Base-by-base conservation (phyloP, 2,113 vertebrate genomes). In the Xiphias gladius region DNA sequence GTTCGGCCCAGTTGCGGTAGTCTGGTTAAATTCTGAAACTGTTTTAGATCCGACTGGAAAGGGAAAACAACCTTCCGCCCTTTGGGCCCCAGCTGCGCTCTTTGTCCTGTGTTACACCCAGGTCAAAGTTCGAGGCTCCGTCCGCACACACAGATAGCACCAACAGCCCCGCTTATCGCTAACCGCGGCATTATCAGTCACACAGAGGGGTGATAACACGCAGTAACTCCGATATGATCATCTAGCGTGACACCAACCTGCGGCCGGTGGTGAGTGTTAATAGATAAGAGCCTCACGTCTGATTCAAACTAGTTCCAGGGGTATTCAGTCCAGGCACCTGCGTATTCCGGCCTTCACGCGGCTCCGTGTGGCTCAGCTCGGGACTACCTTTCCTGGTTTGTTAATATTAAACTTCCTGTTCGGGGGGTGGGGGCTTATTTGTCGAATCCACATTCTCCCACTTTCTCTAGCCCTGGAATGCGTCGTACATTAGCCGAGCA, bases 371-470 rank as follows among this genome's bases (percentile, higher is more conserved):
- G 79, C 71, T 72, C 77, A 55, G 71, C 7, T 17, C 58, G 7
- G 5, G 6, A 5, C 52, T 16, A n/a, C 64, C 65, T 70, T 50
- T 69, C 52, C 58, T 57, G 17, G 24, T 13, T 17, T 12, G 79
- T 71, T 85, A 32, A 79, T 64, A 83, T 86, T 81, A 80, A 69
- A 73, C 30, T 78, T 86, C 69, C 77, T 78, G 50, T 28, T 20
- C 4, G 35, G 77, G 1, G 30, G 50, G 0, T 26, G 20, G 4
- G 46, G 58, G 13, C 3, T 13, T 48, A 7, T 73, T 66, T 52
- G 59, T 32, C 48, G 41, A 41, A 17, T 73, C 12, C 48, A 64
- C 74, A 46, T 39, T 59, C 2, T 5, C 10, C 61, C 3, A 13
- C 61, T 84, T 70, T 82, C 86, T 81, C 41, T 57, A 19, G n/a